Evolutionary conservation across 2,113 vertebrate genomes (phyloP).

Genomic region (Microcebus lehilahytsara): DNA sequence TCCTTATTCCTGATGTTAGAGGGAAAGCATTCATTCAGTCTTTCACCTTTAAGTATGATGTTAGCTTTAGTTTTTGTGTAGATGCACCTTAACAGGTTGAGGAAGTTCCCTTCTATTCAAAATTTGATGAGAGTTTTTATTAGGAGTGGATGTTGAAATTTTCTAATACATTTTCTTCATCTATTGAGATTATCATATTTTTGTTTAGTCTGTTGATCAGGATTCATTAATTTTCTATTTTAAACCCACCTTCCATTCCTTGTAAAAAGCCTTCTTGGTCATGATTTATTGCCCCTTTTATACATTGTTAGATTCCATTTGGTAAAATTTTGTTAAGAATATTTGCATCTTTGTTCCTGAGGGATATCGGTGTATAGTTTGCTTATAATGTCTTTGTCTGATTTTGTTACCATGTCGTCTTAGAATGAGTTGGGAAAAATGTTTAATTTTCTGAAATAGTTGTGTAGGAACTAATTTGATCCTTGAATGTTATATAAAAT

Average conservation of each 20-base stretch:
- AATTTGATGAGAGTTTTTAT: background rate
- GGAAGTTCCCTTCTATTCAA: background rate
- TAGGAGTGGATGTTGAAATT: background rate
- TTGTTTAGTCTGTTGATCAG: background rate
- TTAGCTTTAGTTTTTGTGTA: background rate
- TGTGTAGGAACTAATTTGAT: constrained; percentile 9
- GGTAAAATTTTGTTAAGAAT: background rate
- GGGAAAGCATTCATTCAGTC: background rate
- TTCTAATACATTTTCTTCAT: background rate
- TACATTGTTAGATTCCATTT: constrained; percentile 18
- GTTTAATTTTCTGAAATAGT: constrained; percentile 5
- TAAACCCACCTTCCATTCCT: background rate
- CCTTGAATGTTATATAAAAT: background rate
- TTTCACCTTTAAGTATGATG: background rate
- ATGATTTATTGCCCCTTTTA: background rate
- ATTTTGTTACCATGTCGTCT: background rate
- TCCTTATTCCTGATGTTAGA: background rate
- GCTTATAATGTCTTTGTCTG: background rate
- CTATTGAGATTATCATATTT: background rate
- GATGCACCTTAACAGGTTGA: background rate
- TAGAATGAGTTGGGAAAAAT: background rate
- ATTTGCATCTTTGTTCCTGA: background rate
- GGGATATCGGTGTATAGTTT: background rate
- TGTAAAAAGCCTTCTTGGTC: background rate
- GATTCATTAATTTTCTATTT: constrained; percentile 29